These are phyloP conservation scores for Idaea aversata DNA, from an alignment of 2,888 invertebrate species.

Conservation along the genomic window DNA sequence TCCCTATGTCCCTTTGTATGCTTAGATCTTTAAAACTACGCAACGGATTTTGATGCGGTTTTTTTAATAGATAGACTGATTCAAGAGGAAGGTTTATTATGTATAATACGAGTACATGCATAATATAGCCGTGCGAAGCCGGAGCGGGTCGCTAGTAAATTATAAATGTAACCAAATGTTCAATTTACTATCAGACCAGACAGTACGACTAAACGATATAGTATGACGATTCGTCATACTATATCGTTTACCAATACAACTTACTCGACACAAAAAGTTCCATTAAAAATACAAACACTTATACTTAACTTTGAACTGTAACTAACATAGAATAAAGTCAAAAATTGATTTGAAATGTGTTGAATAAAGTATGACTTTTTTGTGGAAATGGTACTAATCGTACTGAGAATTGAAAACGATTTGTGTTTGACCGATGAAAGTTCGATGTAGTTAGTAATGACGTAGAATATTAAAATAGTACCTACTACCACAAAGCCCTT, in stretches of 20 bases:
- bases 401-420: slow-evolving; percentile 48
- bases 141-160: no score
- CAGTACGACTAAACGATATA: no score
- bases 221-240: no score
- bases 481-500: no score
- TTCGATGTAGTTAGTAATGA: not conserved
- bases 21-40: no score
- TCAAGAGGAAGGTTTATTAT: no score
- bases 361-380: slow-evolving; percentile 30
- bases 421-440: slow-evolving; percentile 25
- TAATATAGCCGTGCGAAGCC: no score
- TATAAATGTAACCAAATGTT: not conserved
- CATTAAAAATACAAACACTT: slow-evolving; percentile 5
- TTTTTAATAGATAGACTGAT: no score
- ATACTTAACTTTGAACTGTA: slow-evolving; percentile 9
- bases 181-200: slow-evolving; percentile 59
- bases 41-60: no score
- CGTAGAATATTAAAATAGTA: not conserved
- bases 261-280: slow-evolving; percentile 10
- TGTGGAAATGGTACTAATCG: slow-evolving; percentile 33
- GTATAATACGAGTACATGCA: no score
- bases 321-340: not conserved
- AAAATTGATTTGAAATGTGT: slow-evolving; percentile 15
- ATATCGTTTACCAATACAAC: slow-evolving; percentile 31
- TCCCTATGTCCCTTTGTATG: no score